Percentiles rank a stretch among this genome's conserved stretches.
Evolutionary conservation across 2,797 vertebrate genomes (phyloP).

Genomic region (Enteromius viviparus): DNA sequence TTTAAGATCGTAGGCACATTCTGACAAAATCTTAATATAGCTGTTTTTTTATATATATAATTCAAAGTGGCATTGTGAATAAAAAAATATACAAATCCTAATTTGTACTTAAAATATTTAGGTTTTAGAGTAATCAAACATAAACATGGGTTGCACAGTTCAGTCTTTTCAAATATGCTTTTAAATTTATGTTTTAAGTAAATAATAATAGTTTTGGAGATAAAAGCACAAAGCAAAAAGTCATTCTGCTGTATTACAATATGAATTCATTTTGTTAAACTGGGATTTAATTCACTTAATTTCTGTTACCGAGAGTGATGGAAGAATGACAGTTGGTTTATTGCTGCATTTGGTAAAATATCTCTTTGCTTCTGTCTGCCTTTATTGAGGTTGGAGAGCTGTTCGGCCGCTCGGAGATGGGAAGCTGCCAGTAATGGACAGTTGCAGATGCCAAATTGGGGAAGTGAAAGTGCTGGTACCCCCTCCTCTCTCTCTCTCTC

Average conservation of each 20-base stretch:
- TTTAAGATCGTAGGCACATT: neutral
- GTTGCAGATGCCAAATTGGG: conserved; percentile 77
- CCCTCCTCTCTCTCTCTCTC: conserved; percentile 59
- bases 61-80: neutral
- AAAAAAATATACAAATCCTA: neutral
- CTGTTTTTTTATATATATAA: neutral
- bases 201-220: conserved; percentile 30
- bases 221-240: conserved; percentile 38
- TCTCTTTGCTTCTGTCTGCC: conserved; percentile 56
- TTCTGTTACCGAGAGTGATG: conserved; percentile 47
- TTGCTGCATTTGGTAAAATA: conserved; percentile 58
- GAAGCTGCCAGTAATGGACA: conserved; percentile 78
- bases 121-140: neutral
- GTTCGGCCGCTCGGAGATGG: conserved; percentile 69
- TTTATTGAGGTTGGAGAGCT: conserved; percentile 59
- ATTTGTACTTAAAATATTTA: neutral
- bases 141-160: neutral
- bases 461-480: conserved; percentile 84
- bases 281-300: conserved; percentile 54
- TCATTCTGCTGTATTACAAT: conserved; percentile 52
- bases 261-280: conserved; percentile 47
- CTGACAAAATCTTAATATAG: neutral
- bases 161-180: neutral
- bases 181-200: conserved; percentile 39
- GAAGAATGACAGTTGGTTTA: conserved; percentile 58